Base-by-base conservation (phyloP, 2,888 invertebrate species). In the Rutpela maculata region DNA sequence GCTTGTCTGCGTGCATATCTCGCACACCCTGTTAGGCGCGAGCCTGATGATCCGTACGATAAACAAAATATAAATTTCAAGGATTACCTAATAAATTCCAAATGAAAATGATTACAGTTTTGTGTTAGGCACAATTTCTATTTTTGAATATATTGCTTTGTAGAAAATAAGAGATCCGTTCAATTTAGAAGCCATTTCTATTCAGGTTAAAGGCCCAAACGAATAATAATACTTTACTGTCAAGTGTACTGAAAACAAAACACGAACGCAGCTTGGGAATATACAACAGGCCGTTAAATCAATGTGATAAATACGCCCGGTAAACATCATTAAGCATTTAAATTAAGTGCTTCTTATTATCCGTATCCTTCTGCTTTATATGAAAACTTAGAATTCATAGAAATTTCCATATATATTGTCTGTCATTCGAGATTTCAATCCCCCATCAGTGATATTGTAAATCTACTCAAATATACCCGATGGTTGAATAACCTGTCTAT, bases 121-220 rank as follows among this genome's bases (percentile, higher is more conserved):
- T 62, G 15, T 62, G 15, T 43, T 43, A 43, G 15, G 4, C 43
- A 62, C 26, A 15, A 11, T 62, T 62, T 22, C n/a, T 62, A 62
- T 62, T 31, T 62, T 62, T 62, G 31, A 31, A 62, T 60, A 9
- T 35, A 35, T 35, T 62, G 31, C n/a, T 62, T 62, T 43, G 43
- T 12, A 15, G 43, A 4, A 43, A 43, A 43, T 43, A 43, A 12
- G 38, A 10, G 7, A 38, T 38, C 38, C 38, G 7, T 43, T 43
- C 15, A 43, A 43, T 43, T 38, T 43, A 43, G 43, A 62, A 31
- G 31, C 26, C 15, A 22, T 62, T 62, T n/a, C 9, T 62, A 62
- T 62, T 62, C 43, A 43, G 43, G 60, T 62, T 62, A 26, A 62
- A 62, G 9, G 9, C 31, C 60, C 31, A 62, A 22, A 62, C 22